These are phyloP conservation scores for Acrossocheilus wenchowensis DNA, from an alignment of 2,797 vertebrate species.

Conservation along the genomic window DNA sequence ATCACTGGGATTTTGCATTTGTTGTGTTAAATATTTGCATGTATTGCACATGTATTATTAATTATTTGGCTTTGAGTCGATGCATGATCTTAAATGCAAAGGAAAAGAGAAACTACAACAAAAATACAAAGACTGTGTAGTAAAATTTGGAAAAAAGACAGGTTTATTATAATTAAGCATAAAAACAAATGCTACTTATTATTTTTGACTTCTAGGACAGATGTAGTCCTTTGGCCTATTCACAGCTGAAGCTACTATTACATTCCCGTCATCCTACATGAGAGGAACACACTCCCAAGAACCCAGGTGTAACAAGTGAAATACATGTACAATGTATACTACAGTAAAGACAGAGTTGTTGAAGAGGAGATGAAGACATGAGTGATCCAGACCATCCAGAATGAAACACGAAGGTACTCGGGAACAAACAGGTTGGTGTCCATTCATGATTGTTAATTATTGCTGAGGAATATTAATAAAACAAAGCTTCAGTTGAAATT, in stretches of 20 bases:
- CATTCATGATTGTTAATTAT: not conserved
- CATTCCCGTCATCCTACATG: not conserved
- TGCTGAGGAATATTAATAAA: not conserved
- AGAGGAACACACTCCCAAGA: not conserved
- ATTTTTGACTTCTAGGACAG: not conserved
- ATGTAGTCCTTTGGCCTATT: not conserved
- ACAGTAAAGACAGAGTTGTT: constrained; percentile 1
- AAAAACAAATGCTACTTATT: not conserved
- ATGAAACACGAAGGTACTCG: not conserved
- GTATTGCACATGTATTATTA: not conserved
- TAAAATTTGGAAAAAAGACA: not conserved
- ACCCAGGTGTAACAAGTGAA: not conserved
- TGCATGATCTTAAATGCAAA: not conserved
- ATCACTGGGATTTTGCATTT: not conserved
- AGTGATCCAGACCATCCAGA: not conserved
- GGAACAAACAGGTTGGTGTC: not conserved
- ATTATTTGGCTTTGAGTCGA: not conserved
- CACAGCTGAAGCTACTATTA: not conserved
- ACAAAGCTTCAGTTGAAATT: not conserved
- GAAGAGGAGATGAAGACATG: not conserved
- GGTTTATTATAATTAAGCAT: not conserved
- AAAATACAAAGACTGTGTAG: not conserved
- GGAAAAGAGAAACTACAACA: not conserved
- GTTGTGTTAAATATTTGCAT: not conserved
- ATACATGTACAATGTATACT: not conserved